Percentiles rank a stretch among this genome's conserved stretches.
Conservation (phyloP, 2,113 vertebrate species). For the Upupa epops region DNA sequence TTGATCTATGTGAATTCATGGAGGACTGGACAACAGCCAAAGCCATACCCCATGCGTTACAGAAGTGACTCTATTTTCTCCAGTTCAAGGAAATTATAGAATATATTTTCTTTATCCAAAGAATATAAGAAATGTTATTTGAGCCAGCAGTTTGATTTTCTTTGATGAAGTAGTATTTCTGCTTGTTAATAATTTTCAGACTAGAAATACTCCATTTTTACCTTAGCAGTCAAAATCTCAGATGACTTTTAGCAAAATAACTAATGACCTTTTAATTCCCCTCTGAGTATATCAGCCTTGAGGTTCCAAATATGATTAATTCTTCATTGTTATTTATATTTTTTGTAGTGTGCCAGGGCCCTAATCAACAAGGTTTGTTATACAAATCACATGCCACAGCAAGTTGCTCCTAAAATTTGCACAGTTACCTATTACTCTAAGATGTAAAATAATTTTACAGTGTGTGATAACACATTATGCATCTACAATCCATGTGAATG, state of each 20-base stretch:
- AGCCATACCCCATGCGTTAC: constrained; percentile 14
- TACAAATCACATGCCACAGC: not conserved
- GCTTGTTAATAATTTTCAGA: not conserved
- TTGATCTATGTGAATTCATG: constrained; percentile 61
- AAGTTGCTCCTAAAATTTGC: not conserved
- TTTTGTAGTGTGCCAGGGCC: not conserved
- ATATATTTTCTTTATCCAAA: not conserved
- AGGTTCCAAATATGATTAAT: not conserved
- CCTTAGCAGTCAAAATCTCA: not conserved
- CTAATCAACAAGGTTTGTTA: not conserved
- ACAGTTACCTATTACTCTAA: not conserved
- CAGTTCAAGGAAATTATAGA: not conserved
- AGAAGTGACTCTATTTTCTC: constrained; percentile 17
- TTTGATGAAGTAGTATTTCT: not conserved
- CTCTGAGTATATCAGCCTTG: not conserved
- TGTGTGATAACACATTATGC: not conserved
- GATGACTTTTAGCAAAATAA: not conserved
- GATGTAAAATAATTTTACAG: not conserved
- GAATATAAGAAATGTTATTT: not conserved
- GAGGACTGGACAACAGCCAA: constrained; percentile 45
- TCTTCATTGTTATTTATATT: not conserved
- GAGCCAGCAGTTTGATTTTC: not conserved
- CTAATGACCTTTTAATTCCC: not conserved
- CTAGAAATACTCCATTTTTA: not conserved
- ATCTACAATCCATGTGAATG: not conserved